Conservation (phyloP, 2,888 invertebrate species). For the Sminthurinus aureus region DNA sequence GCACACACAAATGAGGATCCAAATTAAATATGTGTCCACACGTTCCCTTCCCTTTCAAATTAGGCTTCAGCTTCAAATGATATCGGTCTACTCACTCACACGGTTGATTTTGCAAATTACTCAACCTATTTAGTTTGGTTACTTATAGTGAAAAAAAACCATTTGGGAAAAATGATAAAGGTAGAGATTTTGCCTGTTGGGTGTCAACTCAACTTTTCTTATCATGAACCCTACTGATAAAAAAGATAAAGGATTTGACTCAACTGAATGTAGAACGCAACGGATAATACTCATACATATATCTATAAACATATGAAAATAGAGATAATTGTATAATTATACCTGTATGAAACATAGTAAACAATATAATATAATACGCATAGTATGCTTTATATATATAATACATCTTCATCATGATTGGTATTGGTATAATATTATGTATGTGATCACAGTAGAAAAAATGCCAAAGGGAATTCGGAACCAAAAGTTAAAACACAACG, state of each 20-base stretch:
- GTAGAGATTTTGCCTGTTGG: background rate
- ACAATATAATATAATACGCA: too few species aligned
- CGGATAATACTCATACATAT: background rate
- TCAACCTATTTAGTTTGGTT: background rate
- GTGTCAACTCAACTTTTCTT: constrained; percentile 10
- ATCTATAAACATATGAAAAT: background rate
- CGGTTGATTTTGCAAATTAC: too few species aligned
- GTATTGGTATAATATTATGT: too few species aligned
- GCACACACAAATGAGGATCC: background rate
- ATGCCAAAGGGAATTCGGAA: too few species aligned
- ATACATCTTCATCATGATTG: too few species aligned
- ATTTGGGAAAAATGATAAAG: background rate
- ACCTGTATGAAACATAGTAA: too few species aligned
- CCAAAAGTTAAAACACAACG: too few species aligned
- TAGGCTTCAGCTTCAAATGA: too few species aligned
- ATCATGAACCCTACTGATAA: background rate
- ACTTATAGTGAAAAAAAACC: background rate
- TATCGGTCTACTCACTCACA: too few species aligned
- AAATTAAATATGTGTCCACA: background rate
- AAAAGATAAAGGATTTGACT: constrained; percentile 4
- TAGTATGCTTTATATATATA: too few species aligned
- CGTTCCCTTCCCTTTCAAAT: too few species aligned
- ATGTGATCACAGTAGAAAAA: too few species aligned
- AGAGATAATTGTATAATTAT: background rate
- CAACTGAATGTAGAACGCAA: background rate